Conservation (phyloP, 2,888 invertebrate species). For the Tupiocoris notatus region DNA sequence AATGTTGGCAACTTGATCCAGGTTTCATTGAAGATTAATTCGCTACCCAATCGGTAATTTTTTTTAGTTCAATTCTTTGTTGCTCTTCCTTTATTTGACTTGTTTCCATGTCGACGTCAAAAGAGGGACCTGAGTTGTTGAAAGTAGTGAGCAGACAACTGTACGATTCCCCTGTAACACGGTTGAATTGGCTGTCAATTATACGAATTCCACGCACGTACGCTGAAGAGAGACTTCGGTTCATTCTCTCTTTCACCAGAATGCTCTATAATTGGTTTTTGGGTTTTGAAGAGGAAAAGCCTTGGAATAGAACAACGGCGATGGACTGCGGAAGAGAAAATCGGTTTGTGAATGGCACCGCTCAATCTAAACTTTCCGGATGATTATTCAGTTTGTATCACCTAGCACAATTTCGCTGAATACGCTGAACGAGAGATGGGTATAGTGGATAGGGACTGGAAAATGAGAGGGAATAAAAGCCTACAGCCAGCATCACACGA, state of each 20-base stretch:
- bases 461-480: no score
- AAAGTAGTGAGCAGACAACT: background rate
- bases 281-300: background rate
- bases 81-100: background rate
- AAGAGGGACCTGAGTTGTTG: background rate
- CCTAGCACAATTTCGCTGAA: no score
- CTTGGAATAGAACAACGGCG: background rate
- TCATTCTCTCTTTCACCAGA: background rate
- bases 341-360: conserved; percentile 35
- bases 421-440: no score
- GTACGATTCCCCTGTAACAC: background rate
- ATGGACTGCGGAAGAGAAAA: conserved; percentile 13
- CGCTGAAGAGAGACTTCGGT: background rate
- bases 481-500: no score
- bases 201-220: conserved; percentile 34
- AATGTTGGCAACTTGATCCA: no score
- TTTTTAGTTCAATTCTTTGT: no score
- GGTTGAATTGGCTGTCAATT: conserved; percentile 35
- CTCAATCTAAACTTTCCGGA: conserved; percentile 34
- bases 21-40: no score
- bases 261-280: conserved; percentile 26
- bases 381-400: conserved; percentile 31
- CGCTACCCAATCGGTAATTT: no score
- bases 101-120: background rate
- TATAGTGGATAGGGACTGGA: no score